Percentiles rank a stretch among this genome's conserved stretches.
These are phyloP conservation scores for Drosophila prolongata DNA, from an alignment of 2,888 invertebrate genomes.

Conservation along the genomic window DNA sequence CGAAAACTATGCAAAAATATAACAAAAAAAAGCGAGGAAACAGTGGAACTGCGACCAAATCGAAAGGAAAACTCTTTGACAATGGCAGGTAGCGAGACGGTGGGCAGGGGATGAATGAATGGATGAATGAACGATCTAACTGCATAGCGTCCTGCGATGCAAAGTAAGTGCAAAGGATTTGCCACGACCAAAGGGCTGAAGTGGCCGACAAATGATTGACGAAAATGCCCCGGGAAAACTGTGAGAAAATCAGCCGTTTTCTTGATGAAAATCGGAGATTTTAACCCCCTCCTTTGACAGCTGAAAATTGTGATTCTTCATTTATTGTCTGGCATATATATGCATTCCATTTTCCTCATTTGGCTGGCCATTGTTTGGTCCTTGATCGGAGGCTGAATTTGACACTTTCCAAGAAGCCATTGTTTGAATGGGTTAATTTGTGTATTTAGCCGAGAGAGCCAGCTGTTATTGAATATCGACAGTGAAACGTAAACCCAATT, in stretches of 20 bases:
- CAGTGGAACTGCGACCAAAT: conserved; percentile 13
- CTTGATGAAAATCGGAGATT: conserved; percentile 34
- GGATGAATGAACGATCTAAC: conserved; percentile 29
- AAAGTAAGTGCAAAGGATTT: conserved; percentile 73
- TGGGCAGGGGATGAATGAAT: conserved; percentile 42
- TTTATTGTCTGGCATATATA: conserved; percentile 55
- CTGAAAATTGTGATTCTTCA: conserved; percentile 57
- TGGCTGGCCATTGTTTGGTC: conserved; percentile 56
- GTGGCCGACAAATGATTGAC: conserved; percentile 33
- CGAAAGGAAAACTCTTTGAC: conserved; percentile 43
- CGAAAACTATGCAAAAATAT: conserved; percentile 70
- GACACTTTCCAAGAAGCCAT: conserved; percentile 64
- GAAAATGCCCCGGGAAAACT: conserved; percentile 36
- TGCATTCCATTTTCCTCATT: conserved; percentile 62
- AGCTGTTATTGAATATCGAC: conserved; percentile 65
- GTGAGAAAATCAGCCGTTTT: conserved; percentile 57
- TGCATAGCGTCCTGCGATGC: conserved; percentile 51
- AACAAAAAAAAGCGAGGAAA: conserved; percentile 57
- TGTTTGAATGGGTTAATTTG: conserved; percentile 78
- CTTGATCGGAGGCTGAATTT: conserved; percentile 52
- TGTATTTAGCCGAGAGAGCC: conserved; percentile 66
- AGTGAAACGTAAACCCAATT: conserved; percentile 68
- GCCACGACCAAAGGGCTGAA: conserved; percentile 49
- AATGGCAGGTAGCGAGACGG: conserved; percentile 39
- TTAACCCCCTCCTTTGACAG: conserved; percentile 43